These are phyloP conservation scores for Drosophila quasianomalipes DNA, from an alignment of 2,888 invertebrate genomes.

Conservation along the genomic window DNA sequence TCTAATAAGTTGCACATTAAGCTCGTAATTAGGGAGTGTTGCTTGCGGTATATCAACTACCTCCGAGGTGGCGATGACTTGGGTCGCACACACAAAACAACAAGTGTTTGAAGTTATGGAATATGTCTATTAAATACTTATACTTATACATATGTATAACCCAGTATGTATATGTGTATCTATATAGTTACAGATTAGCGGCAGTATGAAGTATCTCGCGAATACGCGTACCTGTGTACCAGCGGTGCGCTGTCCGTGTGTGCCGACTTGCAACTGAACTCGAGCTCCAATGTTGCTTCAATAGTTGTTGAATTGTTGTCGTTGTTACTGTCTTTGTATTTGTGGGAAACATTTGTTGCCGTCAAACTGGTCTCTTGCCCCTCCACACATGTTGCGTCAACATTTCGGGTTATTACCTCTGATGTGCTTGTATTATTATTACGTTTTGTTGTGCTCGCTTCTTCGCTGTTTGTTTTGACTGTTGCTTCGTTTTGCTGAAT, in stretches of 20 bases:
- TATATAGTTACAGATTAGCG: slow-evolving; percentile 41
- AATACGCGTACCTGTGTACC: slow-evolving; percentile 83
- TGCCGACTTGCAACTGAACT: slow-evolving; percentile 85
- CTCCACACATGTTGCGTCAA: slow-evolving; percentile 61
- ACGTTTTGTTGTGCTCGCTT: slow-evolving; percentile 81
- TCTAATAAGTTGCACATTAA: not conserved
- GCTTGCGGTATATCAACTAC: slow-evolving; percentile 9
- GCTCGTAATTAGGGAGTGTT: slow-evolving; percentile 13
- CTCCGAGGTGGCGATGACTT: slow-evolving; percentile 23
- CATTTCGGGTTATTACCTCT: slow-evolving; percentile 40
- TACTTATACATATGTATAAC: slow-evolving; percentile 5
- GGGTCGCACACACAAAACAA: slow-evolving; percentile 42
- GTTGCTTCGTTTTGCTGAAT: slow-evolving; percentile 54
- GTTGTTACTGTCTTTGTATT: slow-evolving; percentile 37
- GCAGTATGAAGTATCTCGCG: slow-evolving; percentile 39
- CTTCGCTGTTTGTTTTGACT: slow-evolving; percentile 78
- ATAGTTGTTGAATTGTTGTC: slow-evolving; percentile 50
- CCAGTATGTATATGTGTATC: slow-evolving; percentile 9
- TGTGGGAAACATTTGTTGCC: slow-evolving; percentile 61
- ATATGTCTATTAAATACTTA: slow-evolving; percentile 18
- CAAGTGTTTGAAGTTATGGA: slow-evolving; percentile 48
- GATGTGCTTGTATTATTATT: slow-evolving; percentile 38
- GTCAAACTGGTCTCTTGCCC: slow-evolving; percentile 60
- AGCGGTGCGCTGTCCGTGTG: slow-evolving; percentile 83
- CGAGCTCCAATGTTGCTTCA: slow-evolving; percentile 62